These are phyloP conservation scores for Speoplatyrhinus poulsoni DNA, from an alignment of 2,113 vertebrate genomes.

Conservation along the genomic window DNA sequence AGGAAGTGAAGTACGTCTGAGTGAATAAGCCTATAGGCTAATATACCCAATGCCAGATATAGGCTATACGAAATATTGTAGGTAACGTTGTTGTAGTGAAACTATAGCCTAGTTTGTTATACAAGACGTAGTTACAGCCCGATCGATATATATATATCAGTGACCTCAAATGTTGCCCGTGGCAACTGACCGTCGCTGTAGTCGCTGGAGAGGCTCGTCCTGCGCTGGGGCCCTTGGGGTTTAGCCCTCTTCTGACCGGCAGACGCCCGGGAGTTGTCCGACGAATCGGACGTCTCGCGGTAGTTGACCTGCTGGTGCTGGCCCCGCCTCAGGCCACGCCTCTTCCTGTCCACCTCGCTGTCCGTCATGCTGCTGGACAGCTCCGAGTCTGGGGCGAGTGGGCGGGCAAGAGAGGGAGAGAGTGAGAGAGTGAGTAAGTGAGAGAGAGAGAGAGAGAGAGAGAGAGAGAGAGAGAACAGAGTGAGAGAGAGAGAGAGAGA, in stretches of 20 bases:
- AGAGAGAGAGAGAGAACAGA: background rate
- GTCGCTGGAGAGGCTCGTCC: slow-evolving; percentile 87
- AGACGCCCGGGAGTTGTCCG: slow-evolving; percentile 84
- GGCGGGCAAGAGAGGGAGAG: background rate
- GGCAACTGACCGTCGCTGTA: slow-evolving; percentile 86
- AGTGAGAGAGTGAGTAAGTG: background rate
- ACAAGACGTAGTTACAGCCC: too few relatives aligned
- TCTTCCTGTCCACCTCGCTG: slow-evolving; percentile 84
- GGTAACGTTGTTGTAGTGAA: too few relatives aligned
- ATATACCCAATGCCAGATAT: too few relatives aligned
- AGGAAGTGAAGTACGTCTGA: too few relatives aligned
- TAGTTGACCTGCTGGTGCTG: slow-evolving; percentile 95
- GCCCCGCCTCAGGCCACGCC: slow-evolving; percentile 88
- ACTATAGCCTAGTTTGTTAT: too few relatives aligned
- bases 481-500: background rate
- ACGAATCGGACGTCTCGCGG: slow-evolving; percentile 91
- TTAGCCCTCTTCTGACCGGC: slow-evolving; percentile 71
- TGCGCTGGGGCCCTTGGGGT: slow-evolving; percentile 68
- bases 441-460: background rate
- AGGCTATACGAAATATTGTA: too few relatives aligned
- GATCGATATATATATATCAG: too few relatives aligned
- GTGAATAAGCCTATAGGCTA: too few relatives aligned
- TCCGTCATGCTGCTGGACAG: slow-evolving; percentile 86
- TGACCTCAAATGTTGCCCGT: too few relatives aligned
- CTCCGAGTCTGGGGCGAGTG: slow-evolving; percentile 78